Conservation (phyloP, 2,113 vertebrate genomes). For the Anoura caudifer region DNA sequence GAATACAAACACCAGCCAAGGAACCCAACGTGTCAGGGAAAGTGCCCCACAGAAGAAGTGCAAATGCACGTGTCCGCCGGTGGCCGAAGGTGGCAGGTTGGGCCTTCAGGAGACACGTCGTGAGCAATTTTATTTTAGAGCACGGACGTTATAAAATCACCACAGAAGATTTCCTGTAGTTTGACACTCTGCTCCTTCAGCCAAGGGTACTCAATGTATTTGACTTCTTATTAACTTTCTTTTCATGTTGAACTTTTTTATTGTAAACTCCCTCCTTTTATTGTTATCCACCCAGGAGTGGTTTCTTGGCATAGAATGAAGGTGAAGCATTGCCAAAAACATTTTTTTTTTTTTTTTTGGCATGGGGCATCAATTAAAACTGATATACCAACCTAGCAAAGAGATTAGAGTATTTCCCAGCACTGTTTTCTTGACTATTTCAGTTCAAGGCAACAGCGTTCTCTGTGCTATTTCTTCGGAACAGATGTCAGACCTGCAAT, state of each 20-base stretch:
- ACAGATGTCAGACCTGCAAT: background rate
- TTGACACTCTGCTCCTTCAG: conserved; percentile 33
- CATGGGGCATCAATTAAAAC: conserved; percentile 36
- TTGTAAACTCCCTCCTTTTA: conserved; percentile 1
- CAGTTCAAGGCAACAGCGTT: background rate
- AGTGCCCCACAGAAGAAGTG: background rate
- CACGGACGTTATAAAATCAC: conserved; percentile 65
- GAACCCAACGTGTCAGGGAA: background rate
- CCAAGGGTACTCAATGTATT: conserved; percentile 37
- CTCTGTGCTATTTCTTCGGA: background rate
- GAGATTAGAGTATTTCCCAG: conserved; percentile 11
- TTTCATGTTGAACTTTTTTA: conserved; percentile 6
- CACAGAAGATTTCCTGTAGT: conserved; percentile 60
- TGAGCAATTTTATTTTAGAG: conserved; percentile 28
- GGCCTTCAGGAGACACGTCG: background rate
- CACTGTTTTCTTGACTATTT: background rate
- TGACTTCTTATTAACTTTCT: conserved; percentile 27
- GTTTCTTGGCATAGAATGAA: conserved; percentile 32
- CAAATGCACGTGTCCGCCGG: background rate
- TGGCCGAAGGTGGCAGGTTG: background rate
- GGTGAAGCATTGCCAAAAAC: conserved; percentile 18
- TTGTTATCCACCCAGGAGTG: conserved; percentile 45
- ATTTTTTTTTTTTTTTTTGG: conserved; percentile 59
- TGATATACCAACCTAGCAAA: background rate
- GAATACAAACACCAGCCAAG: conserved; percentile 42